Percentiles rank a stretch among this genome's conserved stretches.
phyloP scores from a whole-genome alignment of 2,888 invertebrate species.

The Erebia palarica region DNA sequence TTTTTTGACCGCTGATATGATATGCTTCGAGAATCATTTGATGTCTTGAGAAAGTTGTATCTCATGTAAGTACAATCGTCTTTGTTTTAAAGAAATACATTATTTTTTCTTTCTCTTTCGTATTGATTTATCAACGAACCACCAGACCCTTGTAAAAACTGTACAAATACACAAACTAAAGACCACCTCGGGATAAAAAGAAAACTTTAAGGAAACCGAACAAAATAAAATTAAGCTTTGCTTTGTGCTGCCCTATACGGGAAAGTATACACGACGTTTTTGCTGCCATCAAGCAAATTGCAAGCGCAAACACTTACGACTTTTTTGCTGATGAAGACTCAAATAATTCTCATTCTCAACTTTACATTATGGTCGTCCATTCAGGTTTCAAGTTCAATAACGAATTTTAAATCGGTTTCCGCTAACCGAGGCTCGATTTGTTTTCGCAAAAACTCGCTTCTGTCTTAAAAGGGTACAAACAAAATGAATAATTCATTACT shows the following conservation, averaged over 20 bases:
- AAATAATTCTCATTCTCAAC: constrained; percentile 33
- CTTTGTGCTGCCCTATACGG: constrained; percentile 2
- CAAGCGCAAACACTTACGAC: constrained; percentile 26
- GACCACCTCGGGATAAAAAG: not conserved
- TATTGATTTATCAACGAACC: too few relatives aligned
- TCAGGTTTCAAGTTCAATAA: constrained; percentile 46
- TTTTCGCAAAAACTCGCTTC: constrained; percentile 41
- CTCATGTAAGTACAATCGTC: too few relatives aligned
- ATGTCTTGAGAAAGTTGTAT: too few relatives aligned
- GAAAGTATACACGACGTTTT: constrained; percentile 18
- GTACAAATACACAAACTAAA: not conserved
- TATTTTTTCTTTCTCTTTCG: too few relatives aligned
- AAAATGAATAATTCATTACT: constrained; percentile 37
- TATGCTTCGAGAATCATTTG: too few relatives aligned
- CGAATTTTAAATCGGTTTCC: constrained; percentile 45
- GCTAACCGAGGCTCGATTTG: constrained; percentile 39
- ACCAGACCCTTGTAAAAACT: not conserved
- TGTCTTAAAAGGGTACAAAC: constrained; percentile 16
- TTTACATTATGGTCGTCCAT: constrained; percentile 39
- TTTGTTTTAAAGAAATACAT: too few relatives aligned
- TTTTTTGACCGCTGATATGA: too few relatives aligned
- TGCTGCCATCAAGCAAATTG: constrained; percentile 42
- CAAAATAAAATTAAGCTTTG: not conserved
- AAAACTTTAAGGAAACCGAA: not conserved
- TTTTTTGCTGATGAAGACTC: constrained; percentile 22